These are phyloP conservation scores for Drosophila sechellia DNA, from an alignment of 1,140 invertebrate species.

Conservation along the genomic window DNA sequence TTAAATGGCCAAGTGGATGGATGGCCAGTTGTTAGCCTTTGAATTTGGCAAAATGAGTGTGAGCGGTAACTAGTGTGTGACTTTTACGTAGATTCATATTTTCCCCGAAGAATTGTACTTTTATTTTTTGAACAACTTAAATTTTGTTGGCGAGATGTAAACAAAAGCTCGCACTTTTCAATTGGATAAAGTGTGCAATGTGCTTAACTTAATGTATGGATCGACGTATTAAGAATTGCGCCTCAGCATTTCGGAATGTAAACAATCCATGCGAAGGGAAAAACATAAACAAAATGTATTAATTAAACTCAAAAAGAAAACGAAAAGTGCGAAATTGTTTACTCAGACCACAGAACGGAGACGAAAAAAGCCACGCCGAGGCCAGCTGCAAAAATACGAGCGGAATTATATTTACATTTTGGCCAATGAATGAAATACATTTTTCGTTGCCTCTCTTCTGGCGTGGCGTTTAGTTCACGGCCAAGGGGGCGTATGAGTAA, in stretches of 20 bases:
- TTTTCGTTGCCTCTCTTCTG: conserved; percentile 22
- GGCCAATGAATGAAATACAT: conserved; percentile 49
- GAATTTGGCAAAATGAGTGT: conserved; percentile 3
- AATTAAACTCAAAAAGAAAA: conserved; percentile 60
- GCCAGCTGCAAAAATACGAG: conserved; percentile 71
- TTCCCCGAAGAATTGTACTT: too few relatives aligned
- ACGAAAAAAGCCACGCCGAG: conserved; percentile 17
- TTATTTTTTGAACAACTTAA: too few relatives aligned
- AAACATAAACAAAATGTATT: conserved; percentile 56
- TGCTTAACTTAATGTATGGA: conserved; percentile 28
- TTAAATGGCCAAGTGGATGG: conserved; percentile 56
- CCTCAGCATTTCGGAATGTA: conserved; percentile 48
- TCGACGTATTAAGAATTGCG: conserved; percentile 58
- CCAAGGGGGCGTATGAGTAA: conserved; percentile 51
- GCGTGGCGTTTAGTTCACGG: conserved; percentile 54
- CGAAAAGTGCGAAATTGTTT: conserved; percentile 58
- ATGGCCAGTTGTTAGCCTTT: conserved; percentile 55
- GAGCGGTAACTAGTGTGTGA: too few relatives aligned
- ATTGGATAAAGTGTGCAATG: conserved; percentile 37
- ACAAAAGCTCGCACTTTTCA: background rate
- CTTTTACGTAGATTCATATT: too few relatives aligned
- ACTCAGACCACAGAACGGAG: conserved; percentile 31
- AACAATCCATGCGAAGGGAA: conserved; percentile 40
- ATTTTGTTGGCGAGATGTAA: background rate
- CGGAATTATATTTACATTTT: conserved; percentile 59